Percentiles rank a stretch among this genome's conserved stretches.
phyloP scores from a whole-genome alignment of 2,113 vertebrate genomes.

The Apus apus region DNA sequence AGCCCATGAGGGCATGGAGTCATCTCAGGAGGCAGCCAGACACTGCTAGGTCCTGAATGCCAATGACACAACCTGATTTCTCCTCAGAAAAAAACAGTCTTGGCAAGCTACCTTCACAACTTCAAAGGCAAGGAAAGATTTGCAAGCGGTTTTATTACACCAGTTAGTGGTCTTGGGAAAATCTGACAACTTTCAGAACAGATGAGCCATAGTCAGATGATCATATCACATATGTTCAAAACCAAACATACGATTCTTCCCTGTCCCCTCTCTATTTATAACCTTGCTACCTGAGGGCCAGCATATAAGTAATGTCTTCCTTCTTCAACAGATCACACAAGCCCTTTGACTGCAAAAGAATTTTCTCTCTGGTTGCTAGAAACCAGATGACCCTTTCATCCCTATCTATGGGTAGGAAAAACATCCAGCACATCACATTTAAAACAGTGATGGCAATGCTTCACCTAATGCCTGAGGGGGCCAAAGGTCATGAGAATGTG shows the following conservation, averaged over 20 bases:
- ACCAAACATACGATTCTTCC: background rate
- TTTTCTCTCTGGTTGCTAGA: background rate
- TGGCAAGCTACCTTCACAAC: background rate
- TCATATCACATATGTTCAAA: background rate
- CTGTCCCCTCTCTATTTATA: background rate
- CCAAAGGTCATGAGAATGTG: background rate
- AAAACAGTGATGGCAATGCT: background rate
- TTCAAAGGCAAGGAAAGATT: background rate
- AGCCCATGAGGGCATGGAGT: background rate
- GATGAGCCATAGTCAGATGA: background rate
- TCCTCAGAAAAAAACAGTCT: background rate
- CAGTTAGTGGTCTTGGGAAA: background rate
- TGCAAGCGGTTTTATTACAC: background rate
- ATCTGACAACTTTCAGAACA: background rate
- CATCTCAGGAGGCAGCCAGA: background rate
- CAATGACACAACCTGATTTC: background rate
- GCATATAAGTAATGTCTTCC: background rate
- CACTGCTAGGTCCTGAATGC: background rate
- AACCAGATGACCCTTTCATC: background rate
- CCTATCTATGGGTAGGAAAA: background rate
- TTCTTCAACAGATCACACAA: background rate
- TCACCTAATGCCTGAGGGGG: accelerated
- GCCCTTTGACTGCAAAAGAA: background rate
- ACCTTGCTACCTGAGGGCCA: background rate
- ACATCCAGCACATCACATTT: background rate